Percentiles rank a stretch among this genome's conserved stretches.
These are phyloP conservation scores for Calameuta idolon DNA, from an alignment of 2,888 invertebrate species.

Conservation along the genomic window DNA sequence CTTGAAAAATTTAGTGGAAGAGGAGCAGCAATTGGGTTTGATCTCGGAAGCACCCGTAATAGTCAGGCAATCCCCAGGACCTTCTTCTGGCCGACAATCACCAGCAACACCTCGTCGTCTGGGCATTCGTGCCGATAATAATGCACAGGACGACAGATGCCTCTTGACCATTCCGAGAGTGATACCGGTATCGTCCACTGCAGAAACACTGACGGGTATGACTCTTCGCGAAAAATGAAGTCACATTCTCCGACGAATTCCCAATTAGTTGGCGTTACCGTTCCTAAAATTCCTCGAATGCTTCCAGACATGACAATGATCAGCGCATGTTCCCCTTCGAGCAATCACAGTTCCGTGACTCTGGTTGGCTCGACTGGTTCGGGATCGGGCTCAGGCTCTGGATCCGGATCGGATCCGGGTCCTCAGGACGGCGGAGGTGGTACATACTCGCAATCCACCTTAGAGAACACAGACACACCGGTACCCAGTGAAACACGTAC, in stretches of 20 bases:
- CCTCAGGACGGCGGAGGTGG: constrained; percentile 49
- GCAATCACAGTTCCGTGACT: constrained; percentile 80
- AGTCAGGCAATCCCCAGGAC: constrained; percentile 44
- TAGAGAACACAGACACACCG: constrained; percentile 51
- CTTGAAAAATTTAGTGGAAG: constrained; percentile 65
- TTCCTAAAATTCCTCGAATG: constrained; percentile 1
- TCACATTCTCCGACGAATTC: neutral
- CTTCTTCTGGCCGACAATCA: constrained; percentile 30
- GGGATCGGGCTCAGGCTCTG: constrained; percentile 53
- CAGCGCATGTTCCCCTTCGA: constrained; percentile 78
- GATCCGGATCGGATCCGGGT: constrained; percentile 58
- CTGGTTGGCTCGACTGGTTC: constrained; percentile 73
- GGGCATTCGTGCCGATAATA: constrained; percentile 66
- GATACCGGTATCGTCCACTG: constrained; percentile 79
- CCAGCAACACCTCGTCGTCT: constrained; percentile 59
- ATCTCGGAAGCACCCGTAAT: constrained; percentile 61
- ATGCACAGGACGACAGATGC: constrained; percentile 71
- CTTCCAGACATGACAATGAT: constrained; percentile 65
- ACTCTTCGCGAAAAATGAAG: neutral
- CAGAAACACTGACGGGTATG: constrained; percentile 81
- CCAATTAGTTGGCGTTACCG: neutral
- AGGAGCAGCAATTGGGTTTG: constrained; percentile 65
- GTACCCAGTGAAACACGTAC: constrained; percentile 36
- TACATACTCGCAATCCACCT: constrained; percentile 44
- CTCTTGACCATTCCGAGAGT: constrained; percentile 81